A percentile compares a stretch with the other conserved stretches of the same genome.
These are phyloP conservation scores for Paguma larvata DNA, from an alignment of 2,797 vertebrate species.

Conservation along the genomic window DNA sequence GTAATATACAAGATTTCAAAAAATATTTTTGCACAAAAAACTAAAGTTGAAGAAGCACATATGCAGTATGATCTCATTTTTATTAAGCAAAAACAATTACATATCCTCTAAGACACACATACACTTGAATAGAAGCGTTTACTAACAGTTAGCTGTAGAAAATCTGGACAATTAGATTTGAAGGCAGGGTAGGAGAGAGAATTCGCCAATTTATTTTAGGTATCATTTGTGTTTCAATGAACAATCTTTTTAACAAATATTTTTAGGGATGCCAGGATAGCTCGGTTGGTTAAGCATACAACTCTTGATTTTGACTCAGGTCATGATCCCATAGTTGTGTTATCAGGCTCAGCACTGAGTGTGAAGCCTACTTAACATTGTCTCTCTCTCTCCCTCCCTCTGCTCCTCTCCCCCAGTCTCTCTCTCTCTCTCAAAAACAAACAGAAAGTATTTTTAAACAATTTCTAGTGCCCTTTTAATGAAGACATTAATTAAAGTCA, in stretches of 20 bases:
- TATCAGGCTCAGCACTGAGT: too few relatives aligned
- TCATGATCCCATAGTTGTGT: too few relatives aligned
- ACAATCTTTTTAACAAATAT: slow-evolving; percentile 10
- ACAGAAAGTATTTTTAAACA: too few relatives aligned
- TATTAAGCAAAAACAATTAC: slow-evolving; percentile 28
- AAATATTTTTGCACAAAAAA: not conserved
- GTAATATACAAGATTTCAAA: slow-evolving; percentile 3
- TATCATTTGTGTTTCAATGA: not conserved
- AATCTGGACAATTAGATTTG: slow-evolving; percentile 38
- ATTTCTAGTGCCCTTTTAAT: not conserved
- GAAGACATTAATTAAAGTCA: not conserved
- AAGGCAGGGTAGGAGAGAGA: not conserved
- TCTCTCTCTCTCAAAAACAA: too few relatives aligned
- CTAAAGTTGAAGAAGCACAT: slow-evolving; percentile 29
- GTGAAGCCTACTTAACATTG: too few relatives aligned
- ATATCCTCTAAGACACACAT: not conserved
- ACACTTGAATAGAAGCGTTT: not conserved
- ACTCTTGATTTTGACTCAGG: too few relatives aligned
- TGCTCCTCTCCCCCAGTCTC: too few relatives aligned
- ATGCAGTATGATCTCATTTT: not conserved
- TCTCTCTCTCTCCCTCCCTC: too few relatives aligned
- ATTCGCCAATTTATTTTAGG: not conserved
- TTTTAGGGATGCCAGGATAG: not conserved
- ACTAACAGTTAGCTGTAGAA: not conserved
- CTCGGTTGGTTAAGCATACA: too few relatives aligned